Percentiles rank a stretch among this genome's conserved stretches.
Conservation (phyloP, 2,888 invertebrate genomes). For the Nephrotoma appendiculata region DNA sequence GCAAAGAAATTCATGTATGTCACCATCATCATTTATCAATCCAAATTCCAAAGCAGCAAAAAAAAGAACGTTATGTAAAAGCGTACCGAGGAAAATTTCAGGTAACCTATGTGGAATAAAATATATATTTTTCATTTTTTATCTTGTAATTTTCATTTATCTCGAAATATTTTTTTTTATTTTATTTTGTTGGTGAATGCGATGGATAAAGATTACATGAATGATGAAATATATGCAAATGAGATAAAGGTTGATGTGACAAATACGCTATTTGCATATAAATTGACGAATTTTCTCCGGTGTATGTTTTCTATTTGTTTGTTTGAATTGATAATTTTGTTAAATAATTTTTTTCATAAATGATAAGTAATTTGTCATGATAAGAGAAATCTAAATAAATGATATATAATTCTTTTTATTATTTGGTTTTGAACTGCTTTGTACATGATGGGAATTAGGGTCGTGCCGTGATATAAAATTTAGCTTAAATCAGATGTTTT, state of each 20-base stretch:
- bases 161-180: not conserved
- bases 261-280: slow-evolving; percentile 4
- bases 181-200: not conserved
- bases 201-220: not conserved
- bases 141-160: not conserved
- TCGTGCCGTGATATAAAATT: not conserved
- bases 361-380: not conserved
- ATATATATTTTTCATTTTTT: not conserved
- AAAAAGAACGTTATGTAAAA: not conserved
- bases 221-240: not conserved
- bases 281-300: not conserved
- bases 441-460: not conserved
- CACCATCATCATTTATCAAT: not conserved
- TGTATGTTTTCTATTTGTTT: not conserved
- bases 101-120: not conserved
- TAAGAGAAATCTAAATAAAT: not conserved
- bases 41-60: not conserved
- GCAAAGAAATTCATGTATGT: not conserved
- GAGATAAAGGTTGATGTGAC: slow-evolving; percentile 1
- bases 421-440: not conserved
- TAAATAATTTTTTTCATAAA: not conserved
- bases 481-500: not conserved
- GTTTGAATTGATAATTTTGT: not conserved
- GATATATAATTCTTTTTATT: not conserved
- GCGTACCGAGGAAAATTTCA: not conserved